A percentile compares a stretch with the other conserved stretches of the same genome.
phyloP scores from a whole-genome alignment of 2,888 invertebrate genomes.

The Drosophila mayaguana region DNA sequence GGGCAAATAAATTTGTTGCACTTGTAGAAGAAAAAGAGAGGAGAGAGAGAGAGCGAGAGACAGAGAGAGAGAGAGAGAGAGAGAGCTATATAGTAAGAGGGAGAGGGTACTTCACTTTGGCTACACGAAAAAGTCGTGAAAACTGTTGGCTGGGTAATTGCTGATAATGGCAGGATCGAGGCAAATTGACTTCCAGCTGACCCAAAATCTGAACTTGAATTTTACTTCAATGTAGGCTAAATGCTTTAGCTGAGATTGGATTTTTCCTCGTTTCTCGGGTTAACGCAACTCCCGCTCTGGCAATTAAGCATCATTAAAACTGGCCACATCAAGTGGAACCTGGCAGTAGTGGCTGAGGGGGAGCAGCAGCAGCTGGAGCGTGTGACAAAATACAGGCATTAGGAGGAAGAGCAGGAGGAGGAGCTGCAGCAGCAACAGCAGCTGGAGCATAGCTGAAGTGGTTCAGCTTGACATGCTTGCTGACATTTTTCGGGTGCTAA shows the following conservation, averaged over 20 bases:
- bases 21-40: constrained; percentile 41
- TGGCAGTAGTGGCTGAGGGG: neutral
- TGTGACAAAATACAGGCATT: constrained; percentile 62
- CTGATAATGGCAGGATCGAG: constrained; percentile 63
- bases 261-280: constrained; percentile 14
- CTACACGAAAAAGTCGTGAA: constrained; percentile 65
- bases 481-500: constrained; percentile 59
- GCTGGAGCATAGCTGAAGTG: constrained; percentile 16
- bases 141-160: constrained; percentile 66
- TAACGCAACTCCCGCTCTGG: constrained; percentile 14
- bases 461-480: constrained; percentile 38
- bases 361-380: constrained; percentile 30
- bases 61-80: neutral
- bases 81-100: neutral
- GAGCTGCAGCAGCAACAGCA: constrained; percentile 25
- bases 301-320: constrained; percentile 62
- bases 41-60: neutral
- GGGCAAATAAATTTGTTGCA: constrained; percentile 77
- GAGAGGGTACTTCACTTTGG: neutral
- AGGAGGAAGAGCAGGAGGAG: neutral
- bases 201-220: constrained; percentile 73
- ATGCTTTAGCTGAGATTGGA: constrained; percentile 53
- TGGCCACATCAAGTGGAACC: constrained; percentile 19
- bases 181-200: constrained; percentile 64
- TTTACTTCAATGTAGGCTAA: constrained; percentile 63